phyloP scores from a whole-genome alignment of 2,797 vertebrate species.

The Borostomias antarcticus region DNA sequence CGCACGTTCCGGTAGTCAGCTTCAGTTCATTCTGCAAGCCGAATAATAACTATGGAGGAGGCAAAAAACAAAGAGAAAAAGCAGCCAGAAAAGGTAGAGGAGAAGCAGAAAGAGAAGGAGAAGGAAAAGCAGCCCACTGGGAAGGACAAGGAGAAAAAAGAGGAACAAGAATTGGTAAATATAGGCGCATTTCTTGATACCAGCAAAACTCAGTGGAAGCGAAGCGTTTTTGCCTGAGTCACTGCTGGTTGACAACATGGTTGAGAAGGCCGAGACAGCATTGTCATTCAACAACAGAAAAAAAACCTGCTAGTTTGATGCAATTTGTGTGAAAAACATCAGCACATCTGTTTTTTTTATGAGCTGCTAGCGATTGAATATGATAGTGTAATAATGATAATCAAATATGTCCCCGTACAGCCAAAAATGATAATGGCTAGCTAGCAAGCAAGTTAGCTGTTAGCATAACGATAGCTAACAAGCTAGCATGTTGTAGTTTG shows the following conservation, averaged over 20 bases:
- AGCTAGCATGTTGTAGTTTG: slow-evolving; percentile 12
- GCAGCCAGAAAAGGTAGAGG: slow-evolving; percentile 71
- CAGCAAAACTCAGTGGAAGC: not conserved
- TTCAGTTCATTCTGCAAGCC: slow-evolving; percentile 34
- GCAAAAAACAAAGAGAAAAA: slow-evolving; percentile 80
- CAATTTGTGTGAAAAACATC: not conserved
- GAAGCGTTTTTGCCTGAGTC: slow-evolving; percentile 78
- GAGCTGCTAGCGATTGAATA: not conserved
- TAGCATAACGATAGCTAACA: slow-evolving; percentile 10
- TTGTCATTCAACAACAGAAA: not conserved
- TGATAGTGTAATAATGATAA: not conserved
- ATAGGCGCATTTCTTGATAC: not conserved
- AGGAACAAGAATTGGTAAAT: slow-evolving; percentile 81
- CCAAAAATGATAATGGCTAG: not conserved
- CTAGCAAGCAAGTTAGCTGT: not conserved
- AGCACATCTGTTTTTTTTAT: not conserved
- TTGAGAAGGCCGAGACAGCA: slow-evolving; percentile 46
- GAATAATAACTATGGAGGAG: slow-evolving; percentile 74
- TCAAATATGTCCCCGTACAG: not conserved
- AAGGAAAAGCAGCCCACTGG: slow-evolving; percentile 70
- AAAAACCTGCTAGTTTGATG: not conserved
- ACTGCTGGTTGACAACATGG: slow-evolving; percentile 67
- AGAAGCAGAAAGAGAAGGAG: slow-evolving; percentile 80
- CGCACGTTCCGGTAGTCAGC: not conserved
- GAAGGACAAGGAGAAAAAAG: slow-evolving; percentile 83